Evolutionary conservation across 2,888 invertebrate genomes (phyloP), one percentile per base, ranked within the genome.

Genomic region (Allacma fusca): DNA sequence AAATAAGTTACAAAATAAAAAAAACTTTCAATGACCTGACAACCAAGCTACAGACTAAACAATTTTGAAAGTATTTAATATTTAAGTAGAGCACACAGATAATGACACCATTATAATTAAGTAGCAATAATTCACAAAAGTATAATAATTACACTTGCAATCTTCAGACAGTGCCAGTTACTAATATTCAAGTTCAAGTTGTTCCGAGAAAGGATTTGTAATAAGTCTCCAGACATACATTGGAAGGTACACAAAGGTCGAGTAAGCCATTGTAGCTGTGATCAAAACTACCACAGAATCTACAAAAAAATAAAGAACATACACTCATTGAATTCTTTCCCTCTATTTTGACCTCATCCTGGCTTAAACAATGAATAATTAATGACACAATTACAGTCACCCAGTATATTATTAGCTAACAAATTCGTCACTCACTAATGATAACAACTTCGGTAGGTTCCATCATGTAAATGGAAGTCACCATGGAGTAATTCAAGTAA

Each of bases 201-300:
- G 71, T n/a, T 71, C 71, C 7, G 43, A 21, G 50, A 71, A 71
- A 1, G 71, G 71, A 57, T 71, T 50, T 7, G 69, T 43, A 26
- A 85, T 73, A 67, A 85, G 81, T 70, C 84, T 83, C 80, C 82
- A 83, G 19, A 89, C 87, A 82, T 90, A 90, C 71, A 88, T 88
- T 0, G 91, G 90, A 80, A 91, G 86, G 83, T 89, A 90, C 2
- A 89, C 86, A 82, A 88, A 89, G 50, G 89, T 89, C 0, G 90
- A 90, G 85, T 90, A 90, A 19, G 89, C 85, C 34, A 89, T 86
- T 81, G 90, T 88, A 0, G 87, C 86, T 68, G 89, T 82, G 73
- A 90, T 87, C 0, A 88, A 84, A 13, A 89, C 81, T 13, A 90
- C 85, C 76, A 89, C 86, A 62, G 88, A 87, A 86, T 90, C 90